Percentiles rank a stretch among this genome's conserved stretches.
Evolutionary conservation across 2,113 vertebrate genomes (phyloP).

Genomic region (Cynocephalus volans): DNA sequence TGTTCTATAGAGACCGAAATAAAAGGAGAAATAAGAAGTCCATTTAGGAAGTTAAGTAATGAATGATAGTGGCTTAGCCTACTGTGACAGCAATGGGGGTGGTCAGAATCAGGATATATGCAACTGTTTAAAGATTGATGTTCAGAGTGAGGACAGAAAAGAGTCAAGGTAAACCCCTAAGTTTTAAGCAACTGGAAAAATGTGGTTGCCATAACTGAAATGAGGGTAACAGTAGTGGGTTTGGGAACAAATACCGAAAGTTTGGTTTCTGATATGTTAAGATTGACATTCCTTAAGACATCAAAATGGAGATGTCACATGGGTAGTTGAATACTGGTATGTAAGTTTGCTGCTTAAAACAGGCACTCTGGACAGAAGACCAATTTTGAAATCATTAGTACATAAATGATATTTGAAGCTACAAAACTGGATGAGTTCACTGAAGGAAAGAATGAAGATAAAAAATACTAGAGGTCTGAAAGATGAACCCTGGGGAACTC

Average conservation of each 20-base stretch:
- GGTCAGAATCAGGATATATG: neutral
- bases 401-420: neutral
- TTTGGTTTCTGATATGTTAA: slow-evolving; percentile 30
- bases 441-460: slow-evolving; percentile 14
- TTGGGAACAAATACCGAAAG: neutral
- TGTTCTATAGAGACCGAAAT: slow-evolving; percentile 38
- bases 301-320: neutral
- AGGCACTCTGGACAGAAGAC: neutral
- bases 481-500: neutral
- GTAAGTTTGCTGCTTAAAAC: slow-evolving; percentile 7
- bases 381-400: slow-evolving; percentile 35
- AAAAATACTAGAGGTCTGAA: neutral
- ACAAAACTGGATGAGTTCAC: neutral
- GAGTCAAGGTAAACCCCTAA: neutral
- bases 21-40: neutral
- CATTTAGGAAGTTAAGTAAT: slow-evolving; percentile 4
- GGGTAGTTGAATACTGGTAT: neutral
- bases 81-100: neutral
- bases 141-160: neutral
- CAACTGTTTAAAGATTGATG: neutral
- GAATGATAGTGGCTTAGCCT: neutral
- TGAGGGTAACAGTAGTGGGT: neutral
- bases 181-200: slow-evolving; percentile 39
- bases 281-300: neutral
- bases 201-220: neutral